Evolutionary conservation across 2,113 vertebrate genomes (phyloP).

Genomic region (Oenanthe melanoleuca): DNA sequence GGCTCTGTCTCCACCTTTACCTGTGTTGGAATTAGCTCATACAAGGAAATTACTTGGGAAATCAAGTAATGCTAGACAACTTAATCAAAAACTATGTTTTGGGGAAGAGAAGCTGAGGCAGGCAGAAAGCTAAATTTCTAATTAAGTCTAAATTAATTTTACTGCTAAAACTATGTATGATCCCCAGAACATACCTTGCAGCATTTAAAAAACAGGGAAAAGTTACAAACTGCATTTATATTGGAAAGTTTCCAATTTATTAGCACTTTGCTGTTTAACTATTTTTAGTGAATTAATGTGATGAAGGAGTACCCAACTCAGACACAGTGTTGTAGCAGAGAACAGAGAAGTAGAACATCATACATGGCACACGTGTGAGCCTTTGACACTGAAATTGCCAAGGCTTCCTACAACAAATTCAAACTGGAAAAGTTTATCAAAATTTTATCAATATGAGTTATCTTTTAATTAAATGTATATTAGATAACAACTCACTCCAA

Average conservation of each 20-base stretch:
- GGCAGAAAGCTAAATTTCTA: not conserved
- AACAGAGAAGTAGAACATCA: not conserved
- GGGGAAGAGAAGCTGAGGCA: not conserved
- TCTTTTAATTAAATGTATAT: not conserved
- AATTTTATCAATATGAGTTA: not conserved
- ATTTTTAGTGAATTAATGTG: not conserved
- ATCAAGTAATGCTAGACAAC: not conserved
- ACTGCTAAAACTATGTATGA: not conserved
- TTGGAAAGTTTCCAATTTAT: not conserved
- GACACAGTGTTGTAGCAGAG: not conserved
- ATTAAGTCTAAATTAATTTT: not conserved
- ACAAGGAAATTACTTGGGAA: not conserved
- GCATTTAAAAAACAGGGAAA: not conserved
- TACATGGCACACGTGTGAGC: not conserved
- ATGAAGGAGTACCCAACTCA: not conserved
- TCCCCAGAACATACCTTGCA: not conserved
- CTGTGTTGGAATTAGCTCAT: not conserved
- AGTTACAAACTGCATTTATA: not conserved
- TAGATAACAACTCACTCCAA: not conserved
- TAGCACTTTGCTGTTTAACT: not conserved
- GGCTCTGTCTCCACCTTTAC: not conserved
- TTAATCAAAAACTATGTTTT: not conserved
- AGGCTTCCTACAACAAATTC: not conserved
- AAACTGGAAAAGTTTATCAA: not conserved
- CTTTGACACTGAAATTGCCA: not conserved